Evolutionary conservation across 2,113 vertebrate species (phyloP).

Genomic region (Rhinoderma darwinii): DNA sequence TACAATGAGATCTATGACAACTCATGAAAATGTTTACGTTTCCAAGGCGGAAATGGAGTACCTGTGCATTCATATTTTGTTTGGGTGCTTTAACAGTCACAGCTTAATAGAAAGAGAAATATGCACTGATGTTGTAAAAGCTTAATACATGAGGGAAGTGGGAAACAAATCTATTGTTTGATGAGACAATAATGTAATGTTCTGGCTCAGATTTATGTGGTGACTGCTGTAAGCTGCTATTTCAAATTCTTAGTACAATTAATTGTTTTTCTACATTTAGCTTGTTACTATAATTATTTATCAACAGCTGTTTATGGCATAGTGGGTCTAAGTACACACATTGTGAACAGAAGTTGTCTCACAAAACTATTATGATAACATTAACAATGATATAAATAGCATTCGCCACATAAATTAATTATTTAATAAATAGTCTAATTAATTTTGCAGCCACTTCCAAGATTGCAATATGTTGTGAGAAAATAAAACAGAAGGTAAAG

Average conservation of each 20-base stretch:
- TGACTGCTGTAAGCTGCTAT: not conserved
- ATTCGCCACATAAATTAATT: not conserved
- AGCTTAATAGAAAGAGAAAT: too few relatives aligned
- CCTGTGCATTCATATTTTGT: too few relatives aligned
- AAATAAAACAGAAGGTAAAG: conserved; percentile 10
- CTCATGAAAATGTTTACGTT: too few relatives aligned
- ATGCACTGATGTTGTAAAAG: too few relatives aligned
- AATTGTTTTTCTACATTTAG: not conserved
- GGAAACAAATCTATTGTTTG: not conserved
- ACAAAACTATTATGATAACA: conserved; percentile 20
- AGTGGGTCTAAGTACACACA: not conserved
- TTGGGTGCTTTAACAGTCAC: too few relatives aligned
- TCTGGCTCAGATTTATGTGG: not conserved
- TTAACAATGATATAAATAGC: conserved; percentile 27
- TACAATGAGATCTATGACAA: too few relatives aligned
- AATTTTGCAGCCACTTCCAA: not conserved
- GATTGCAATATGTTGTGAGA: conserved; percentile 36
- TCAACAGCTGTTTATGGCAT: not conserved
- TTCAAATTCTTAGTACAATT: not conserved
- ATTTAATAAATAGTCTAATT: conserved; percentile 32
- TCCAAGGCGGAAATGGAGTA: too few relatives aligned
- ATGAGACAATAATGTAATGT: not conserved
- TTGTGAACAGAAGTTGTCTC: conserved; percentile 7
- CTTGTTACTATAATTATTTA: not conserved
- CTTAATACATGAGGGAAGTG: too few relatives aligned